phyloP scores from a whole-genome alignment of 2,888 invertebrate genomes.

The Drosophila helvetica region DNA sequence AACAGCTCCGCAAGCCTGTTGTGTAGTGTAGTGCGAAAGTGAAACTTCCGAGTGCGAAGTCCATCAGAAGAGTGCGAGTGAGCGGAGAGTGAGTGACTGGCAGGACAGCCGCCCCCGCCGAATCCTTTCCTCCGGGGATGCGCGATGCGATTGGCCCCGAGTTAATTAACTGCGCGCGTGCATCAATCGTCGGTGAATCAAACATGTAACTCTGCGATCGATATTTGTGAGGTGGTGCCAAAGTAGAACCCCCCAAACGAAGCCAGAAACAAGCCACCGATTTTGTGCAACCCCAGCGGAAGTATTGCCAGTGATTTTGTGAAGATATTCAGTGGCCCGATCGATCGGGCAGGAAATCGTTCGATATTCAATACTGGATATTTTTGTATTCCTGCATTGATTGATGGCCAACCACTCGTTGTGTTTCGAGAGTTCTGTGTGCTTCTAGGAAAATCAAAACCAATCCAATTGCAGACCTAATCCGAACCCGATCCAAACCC shows the following conservation, averaged over 20 bases:
- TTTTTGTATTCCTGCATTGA: too few relatives aligned
- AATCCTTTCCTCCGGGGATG: conserved; percentile 38
- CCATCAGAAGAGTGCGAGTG: background rate
- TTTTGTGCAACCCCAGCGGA: background rate
- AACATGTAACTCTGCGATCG: conserved; percentile 65
- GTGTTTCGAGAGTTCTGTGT: conserved; percentile 3
- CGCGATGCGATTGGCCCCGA: conserved; percentile 27
- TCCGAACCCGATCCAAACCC: background rate
- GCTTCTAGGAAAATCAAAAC: conserved; percentile 32
- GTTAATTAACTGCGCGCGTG: conserved; percentile 51
- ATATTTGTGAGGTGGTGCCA: conserved; percentile 66
- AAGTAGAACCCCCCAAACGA: conserved; percentile 39
- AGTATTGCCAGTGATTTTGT: conserved; percentile 52
- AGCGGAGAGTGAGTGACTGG: conserved; percentile 20
- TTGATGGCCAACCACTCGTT: background rate
- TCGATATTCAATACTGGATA: conserved; percentile 1
- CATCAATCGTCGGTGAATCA: conserved; percentile 5
- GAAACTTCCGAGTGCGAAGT: conserved; percentile 5
- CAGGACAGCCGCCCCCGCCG: conserved; percentile 18
- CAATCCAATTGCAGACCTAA: conserved; percentile 6
- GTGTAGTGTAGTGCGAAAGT: conserved; percentile 50
- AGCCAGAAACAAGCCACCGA: conserved; percentile 61
- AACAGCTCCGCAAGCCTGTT: conserved; percentile 21
- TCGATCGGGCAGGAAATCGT: background rate
- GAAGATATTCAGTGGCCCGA: conserved; percentile 63